phyloP scores from a whole-genome alignment of 2,797 vertebrate genomes.

The Poeciliopsis turneri region DNA sequence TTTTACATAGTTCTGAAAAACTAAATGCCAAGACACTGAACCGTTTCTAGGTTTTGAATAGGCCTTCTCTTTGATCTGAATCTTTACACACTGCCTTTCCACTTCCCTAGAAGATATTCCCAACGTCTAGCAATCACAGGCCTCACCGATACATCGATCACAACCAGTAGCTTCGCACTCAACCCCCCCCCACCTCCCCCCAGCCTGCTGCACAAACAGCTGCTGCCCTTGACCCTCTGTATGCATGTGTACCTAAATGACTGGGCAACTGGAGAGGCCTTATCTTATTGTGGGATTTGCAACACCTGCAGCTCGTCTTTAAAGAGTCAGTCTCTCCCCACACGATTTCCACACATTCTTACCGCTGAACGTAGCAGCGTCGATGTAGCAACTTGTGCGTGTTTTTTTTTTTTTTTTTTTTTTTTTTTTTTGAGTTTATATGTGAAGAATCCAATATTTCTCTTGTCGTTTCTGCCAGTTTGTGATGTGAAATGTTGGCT shows the following conservation, averaged over 20 bases:
- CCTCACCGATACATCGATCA: neutral
- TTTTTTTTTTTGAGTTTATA: neutral
- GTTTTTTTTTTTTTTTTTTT: too few relatives aligned
- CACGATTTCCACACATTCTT: conserved; percentile 42
- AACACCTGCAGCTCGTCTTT: conserved; percentile 83
- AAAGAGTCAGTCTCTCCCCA: conserved; percentile 53
- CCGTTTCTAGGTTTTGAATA: neutral
- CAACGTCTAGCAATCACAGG: neutral
- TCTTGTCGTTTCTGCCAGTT: conserved; percentile 7
- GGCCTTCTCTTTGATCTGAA: neutral
- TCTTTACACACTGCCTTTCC: neutral
- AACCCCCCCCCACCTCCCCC: neutral
- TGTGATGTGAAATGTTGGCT: neutral
- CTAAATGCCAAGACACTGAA: neutral
- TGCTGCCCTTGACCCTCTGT: conserved; percentile 77
- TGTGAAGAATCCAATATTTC: conserved; percentile 11
- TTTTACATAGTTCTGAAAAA: neutral
- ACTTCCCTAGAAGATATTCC: too few relatives aligned
- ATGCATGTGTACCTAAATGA: conserved; percentile 40
- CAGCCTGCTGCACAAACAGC: conserved; percentile 18
- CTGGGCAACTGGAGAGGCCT: conserved; percentile 51
- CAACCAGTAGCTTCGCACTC: conserved; percentile 33
- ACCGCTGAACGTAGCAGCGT: conserved; percentile 49
- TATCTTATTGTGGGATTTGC: conserved; percentile 83
- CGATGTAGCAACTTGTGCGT: conserved; percentile 48